Evolutionary conservation across 2,113 vertebrate species (phyloP), one percentile per base, ranked within the genome.

Genomic region (Hemiprocne comata): DNA sequence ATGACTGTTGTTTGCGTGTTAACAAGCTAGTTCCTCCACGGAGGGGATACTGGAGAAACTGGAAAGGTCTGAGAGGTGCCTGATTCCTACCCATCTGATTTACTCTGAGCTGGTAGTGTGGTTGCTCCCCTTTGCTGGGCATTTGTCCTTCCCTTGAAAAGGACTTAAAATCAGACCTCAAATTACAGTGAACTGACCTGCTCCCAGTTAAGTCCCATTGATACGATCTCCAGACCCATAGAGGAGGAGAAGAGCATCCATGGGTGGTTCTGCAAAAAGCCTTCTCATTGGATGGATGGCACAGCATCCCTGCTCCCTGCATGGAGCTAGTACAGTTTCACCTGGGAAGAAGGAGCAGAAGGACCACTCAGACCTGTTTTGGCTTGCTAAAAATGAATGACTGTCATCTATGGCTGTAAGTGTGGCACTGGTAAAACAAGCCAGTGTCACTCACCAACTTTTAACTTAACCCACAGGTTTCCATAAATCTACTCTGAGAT

Each of bases 221-320:
- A 15, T 38, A 61, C 0, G 1, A 25, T 42, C 60, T 55, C 36
- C 51, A 46, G 58, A 24, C 19, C 11, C 0, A 0, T 0, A 15
- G 29, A 72, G 7, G 11, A 16, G n/a, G 19, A 61, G 13, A 57
- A 73, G 16, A 79, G 36, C 10, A 21, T 19, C 26, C 57, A 14
- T 3, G n/a, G 70, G 31, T 48, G 33, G 34, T 46, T 26, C 90
- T 55, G 61, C 4, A 2, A 38, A 87, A 87, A 85, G 15, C 23
- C 38, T 31, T 20, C 66, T 69, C 34, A 15, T 21, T 1, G 2
- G n/a, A 29, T 2, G 4, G 12, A 16, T 69, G 36, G 29, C 53
- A 50, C 9, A 50, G 13, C 7, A 36, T 8, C 19, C 38, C 24
- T 38, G 11, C 13, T 75, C 36, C 11, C 29, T 71, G 50, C 25